Percentiles rank a stretch among this genome's conserved stretches.
phyloP scores from a whole-genome alignment of 2,113 vertebrate genomes.

The Myotis lucifugus region DNA sequence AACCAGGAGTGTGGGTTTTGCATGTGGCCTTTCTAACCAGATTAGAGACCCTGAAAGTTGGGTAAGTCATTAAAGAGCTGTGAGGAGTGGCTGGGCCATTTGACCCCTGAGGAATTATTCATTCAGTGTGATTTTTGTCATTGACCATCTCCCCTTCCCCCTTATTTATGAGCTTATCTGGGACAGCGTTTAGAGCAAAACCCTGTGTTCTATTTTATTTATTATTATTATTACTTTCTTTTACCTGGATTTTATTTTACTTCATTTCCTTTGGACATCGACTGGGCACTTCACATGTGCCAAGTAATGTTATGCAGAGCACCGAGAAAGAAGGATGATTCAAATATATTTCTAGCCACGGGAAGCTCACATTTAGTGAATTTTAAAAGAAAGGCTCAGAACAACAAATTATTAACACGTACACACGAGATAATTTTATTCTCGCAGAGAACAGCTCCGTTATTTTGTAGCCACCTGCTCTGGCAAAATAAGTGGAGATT shows the following conservation, averaged over 20 bases:
- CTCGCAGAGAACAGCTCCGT: conserved; percentile 5
- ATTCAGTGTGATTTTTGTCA: not conserved
- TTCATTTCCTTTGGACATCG: conserved; percentile 3
- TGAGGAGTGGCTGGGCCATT: not conserved
- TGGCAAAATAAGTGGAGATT: not conserved
- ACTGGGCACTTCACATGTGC: not conserved
- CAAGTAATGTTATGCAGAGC: not conserved
- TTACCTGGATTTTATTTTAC: not conserved
- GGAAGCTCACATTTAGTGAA: conserved; percentile 26
- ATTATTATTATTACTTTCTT: not conserved
- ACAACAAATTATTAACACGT: not conserved
- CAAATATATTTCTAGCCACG: not conserved
- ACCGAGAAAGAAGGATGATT: not conserved
- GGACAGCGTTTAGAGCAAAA: not conserved
- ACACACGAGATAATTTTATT: not conserved
- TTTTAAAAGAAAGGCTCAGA: conserved; percentile 13
- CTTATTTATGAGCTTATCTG: not conserved
- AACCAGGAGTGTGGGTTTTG: accelerated
- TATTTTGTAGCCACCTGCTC: conserved; percentile 15
- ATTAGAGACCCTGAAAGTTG: not conserved
- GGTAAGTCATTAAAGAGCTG: not conserved
- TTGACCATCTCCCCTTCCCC: too few relatives aligned
- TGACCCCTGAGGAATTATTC: not conserved
- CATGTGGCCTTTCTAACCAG: not conserved
- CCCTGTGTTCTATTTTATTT: conserved; percentile 5